phyloP scores from a whole-genome alignment of 1,140 invertebrate species.

The Archegozetes longisetosus region DNA sequence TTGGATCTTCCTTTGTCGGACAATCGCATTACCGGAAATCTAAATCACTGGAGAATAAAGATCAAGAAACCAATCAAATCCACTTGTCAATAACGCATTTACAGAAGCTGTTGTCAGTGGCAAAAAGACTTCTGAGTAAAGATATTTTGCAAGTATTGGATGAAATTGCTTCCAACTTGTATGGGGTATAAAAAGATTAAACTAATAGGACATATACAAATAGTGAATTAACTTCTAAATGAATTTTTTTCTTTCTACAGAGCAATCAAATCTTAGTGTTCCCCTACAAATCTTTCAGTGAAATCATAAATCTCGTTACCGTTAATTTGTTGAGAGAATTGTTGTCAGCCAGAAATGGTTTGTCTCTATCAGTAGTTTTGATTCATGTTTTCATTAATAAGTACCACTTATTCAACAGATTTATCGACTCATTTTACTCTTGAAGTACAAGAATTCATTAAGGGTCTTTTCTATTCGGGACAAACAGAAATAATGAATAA shows the following conservation, averaged over 20 bases:
- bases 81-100: conserved; percentile 29
- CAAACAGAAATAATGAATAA: conserved; percentile 59
- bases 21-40: conserved; percentile 14
- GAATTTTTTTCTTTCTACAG: conserved; percentile 20
- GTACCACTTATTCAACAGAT: conserved; percentile 35
- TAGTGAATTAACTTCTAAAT: no score
- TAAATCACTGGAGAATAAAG: conserved; percentile 27
- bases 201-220: no score
- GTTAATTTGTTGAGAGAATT: conserved; percentile 79
- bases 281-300: conserved; percentile 80
- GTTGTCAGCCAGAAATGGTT: conserved; percentile 63
- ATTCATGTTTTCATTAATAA: conserved; percentile 14
- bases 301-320: conserved; percentile 82
- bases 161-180: conserved; percentile 58
- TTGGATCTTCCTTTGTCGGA: conserved; percentile 64
- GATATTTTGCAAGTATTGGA: conserved; percentile 59
- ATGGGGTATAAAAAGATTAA: conserved; percentile 20
- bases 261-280: conserved; percentile 47
- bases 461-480: conserved; percentile 69
- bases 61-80: conserved; percentile 27
- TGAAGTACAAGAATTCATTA: conserved; percentile 82
- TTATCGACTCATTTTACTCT: conserved; percentile 72
- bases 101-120: conserved; percentile 31
- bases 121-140: conserved; percentile 75
- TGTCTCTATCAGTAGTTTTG: no score